Base-by-base conservation (phyloP, 2,113 vertebrate genomes). In the Cyprinus carpio region DNA sequence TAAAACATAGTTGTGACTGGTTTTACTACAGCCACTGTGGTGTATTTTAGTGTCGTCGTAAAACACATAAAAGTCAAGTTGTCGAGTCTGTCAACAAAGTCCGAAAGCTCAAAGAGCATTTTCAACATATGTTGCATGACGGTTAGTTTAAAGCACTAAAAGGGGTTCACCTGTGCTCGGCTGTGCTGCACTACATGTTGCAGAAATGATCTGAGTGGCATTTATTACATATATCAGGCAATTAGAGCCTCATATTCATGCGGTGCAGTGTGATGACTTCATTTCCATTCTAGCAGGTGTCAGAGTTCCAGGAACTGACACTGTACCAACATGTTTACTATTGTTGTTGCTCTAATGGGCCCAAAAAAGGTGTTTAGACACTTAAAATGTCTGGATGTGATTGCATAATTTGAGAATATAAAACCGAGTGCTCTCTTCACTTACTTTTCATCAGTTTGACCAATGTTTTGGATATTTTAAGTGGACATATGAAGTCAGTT, bases 301-400 rank as follows among this genome's bases (percentile, higher is more conserved):
- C 49, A 49, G n/a, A 71, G 65, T 91, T 90, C 86, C 77, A 84
- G 88, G 72, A 90, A 90, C 40, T 29, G 83, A 67, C 75, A 84
- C 77, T 9, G n/a, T 62, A 58, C 87, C 49, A 27, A 79, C 87
- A 84, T 83, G 51, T 75, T 87, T 77, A 62, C 12, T 46, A 46
- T 13, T 0, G 23, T 65, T 72, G 76, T 72, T 84, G 40, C 58
- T 65, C n/a, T 9, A 65, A 40, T 80, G 34, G 34, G n/a, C 58
- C 25, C 37, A 8, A 54, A 65, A 64, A 64, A 25, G 20, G 2
- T 12, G 46, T 81, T 46, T 15, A 18, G 34, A 81, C 25, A 46
- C n/a, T 81, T 64, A 18, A 64, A 60, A 79, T 60, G 20, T 79
- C 20, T 60, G 31, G 60, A 16, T 60, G 23, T 16, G 16, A 20